phyloP scores from a whole-genome alignment of 35 echinoderm and acorn worm genomes.

The Apostichopus japonicus region DNA sequence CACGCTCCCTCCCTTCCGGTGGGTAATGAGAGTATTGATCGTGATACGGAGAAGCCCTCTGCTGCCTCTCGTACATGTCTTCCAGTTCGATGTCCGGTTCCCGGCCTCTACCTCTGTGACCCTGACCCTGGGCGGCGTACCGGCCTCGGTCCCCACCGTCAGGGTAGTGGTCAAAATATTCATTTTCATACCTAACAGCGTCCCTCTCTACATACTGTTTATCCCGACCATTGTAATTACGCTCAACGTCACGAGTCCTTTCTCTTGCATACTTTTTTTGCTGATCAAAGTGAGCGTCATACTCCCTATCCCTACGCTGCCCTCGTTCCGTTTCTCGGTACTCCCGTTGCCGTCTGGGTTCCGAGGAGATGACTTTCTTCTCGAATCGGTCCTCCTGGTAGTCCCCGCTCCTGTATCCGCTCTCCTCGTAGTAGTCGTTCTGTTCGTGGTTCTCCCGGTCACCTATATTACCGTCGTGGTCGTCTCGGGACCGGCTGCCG shows the following conservation, averaged over 20 bases:
- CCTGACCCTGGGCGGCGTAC: slow-evolving; percentile 7
- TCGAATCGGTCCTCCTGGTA: slow-evolving; percentile 72
- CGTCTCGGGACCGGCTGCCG: slow-evolving; percentile 50
- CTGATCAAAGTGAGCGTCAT: slow-evolving; percentile 80
- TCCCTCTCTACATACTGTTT: slow-evolving; percentile 87
- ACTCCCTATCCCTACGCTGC: slow-evolving; percentile 75
- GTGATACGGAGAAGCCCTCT: slow-evolving; percentile 64
- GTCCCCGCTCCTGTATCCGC: slow-evolving; percentile 74
- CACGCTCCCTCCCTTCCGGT: slow-evolving; percentile 67
- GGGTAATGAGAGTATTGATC: slow-evolving; percentile 79
- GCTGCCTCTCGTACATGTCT: slow-evolving; percentile 81
- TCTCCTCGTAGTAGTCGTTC: slow-evolving; percentile 83
- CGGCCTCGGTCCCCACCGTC: slow-evolving; percentile 51
- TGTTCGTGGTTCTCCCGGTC: slow-evolving; percentile 67
- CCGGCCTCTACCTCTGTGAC: slow-evolving; percentile 64
- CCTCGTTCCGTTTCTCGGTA: slow-evolving; percentile 68
- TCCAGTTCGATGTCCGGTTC: slow-evolving; percentile 95
- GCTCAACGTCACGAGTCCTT: slow-evolving; percentile 94
- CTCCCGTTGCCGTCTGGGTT: slow-evolving; percentile 51
- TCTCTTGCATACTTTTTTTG: slow-evolving; percentile 83
- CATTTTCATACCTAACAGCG: slow-evolving; percentile 90
- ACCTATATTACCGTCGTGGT: slow-evolving; percentile 55
- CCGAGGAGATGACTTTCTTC: slow-evolving; percentile 56
- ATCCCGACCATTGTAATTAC: slow-evolving; percentile 79
- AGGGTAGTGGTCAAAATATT: slow-evolving; percentile 73